Base-by-base conservation (phyloP, 1,140 invertebrate genomes). In the Aphis gossypii region DNA sequence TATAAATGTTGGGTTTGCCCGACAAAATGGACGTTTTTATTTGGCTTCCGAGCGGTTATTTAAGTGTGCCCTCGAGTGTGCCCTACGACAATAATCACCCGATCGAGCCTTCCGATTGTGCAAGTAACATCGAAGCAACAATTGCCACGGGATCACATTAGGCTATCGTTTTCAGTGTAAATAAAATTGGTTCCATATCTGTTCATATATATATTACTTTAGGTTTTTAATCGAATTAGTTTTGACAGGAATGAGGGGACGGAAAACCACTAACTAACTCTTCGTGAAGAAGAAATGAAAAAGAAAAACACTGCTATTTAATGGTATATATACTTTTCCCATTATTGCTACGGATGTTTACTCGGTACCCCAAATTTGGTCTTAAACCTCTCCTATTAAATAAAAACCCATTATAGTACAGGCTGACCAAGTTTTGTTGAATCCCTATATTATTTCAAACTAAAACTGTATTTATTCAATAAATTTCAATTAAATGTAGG, bases 141-240 rank as follows among this genome's bases (percentile, higher is more conserved):
- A 90, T 90, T 90, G 38, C 38, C 51, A 14, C 23, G 38, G 38
- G 6, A 90, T 90, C 23, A 54, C 51, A 46, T 51, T 89, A 35
- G 48, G n/a, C n/a, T 54, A 38, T 89, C n/a, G 87, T 90, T 41
- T 90, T 20, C 35, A 60, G 25, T 68, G 25, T 11, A 90, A 90
- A 60, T 68, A 68, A 90, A 68, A 90, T 90, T 68, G 38, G 25
- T 68, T 44, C 11, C 38, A 41, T 90, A 60, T 90, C 35, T 90
- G 51, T 44, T 4, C 11, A 68, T 54, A 48, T 87, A 88, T 35
- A 38, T 91, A 91, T 46, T 3, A 92, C 46, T 92, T 38, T 23
- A 92, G n/a, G 82, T 54, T 93, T 93, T 93, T 93, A 93, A 93
- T 93, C 92, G 76, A 86, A 93, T 93, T 93, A 93, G 82, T 93